Base-by-base conservation (phyloP, 2,888 invertebrate species). In the Carterocephalus palaemon region DNA sequence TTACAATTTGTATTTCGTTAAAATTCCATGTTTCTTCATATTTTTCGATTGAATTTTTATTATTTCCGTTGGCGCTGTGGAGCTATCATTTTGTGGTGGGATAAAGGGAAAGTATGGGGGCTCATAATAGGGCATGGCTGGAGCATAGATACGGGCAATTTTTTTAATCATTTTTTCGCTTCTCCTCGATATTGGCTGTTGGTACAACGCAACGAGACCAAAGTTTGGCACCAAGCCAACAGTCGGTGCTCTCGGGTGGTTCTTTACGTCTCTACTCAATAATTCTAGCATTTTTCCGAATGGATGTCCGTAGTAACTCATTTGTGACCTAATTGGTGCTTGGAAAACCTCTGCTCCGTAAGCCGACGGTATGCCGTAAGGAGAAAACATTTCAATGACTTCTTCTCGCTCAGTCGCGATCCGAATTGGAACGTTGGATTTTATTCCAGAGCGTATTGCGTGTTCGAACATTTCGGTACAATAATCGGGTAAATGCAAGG, bases 401-500 rank as follows among this genome's bases (percentile, higher is more conserved):
- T 29, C 3, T 1, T 57, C 41, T 16, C 46, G 59, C 46, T 67
- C 59, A 38, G 55, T 65, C 3, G 58, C 49, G 3, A 76, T 39
- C 45, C 61, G 62, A 1, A 67, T 46, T 0, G 74, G 71, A 6
- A 48, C 23, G 0, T 48, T 48, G 0, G 48, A 46, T 1, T 60
- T 59, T 31, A 78, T 36, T 39, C 61, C 62, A 0, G 66, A 56
- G 8, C 72, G 59, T 32, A 83, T 75, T 32, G 75, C 47, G 32
- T 69, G 59, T 46, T 71, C 73, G 36, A 68, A 83, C 56, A 77
- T 65, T 36, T 70, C 53, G 1, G 66, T 60, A 49, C 83, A 84
- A 29, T 75, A 53, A 17, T 71, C 70, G 0, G 84, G 83, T 31
- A 84, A 51, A 59, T 82, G 83, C 5, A 85, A 54, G 0, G 84